A percentile compares a stretch with the other conserved stretches of the same genome.
Evolutionary conservation across 2,888 invertebrate species (phyloP).

Genomic region (Drosophila dives): DNA sequence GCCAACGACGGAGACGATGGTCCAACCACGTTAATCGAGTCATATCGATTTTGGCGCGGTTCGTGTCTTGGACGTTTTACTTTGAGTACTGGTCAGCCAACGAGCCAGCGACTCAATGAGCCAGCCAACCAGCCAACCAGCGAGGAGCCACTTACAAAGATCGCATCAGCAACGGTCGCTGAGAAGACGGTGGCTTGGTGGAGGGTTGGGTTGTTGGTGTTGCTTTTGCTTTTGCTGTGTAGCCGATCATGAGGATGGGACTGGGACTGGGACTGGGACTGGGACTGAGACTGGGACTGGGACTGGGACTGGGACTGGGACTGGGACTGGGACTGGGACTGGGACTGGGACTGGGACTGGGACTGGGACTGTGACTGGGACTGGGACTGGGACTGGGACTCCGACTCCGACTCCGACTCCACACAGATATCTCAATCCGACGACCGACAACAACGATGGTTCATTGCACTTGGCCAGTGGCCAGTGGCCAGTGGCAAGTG

Average conservation of each 20-base stretch:
- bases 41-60: constrained; percentile 79
- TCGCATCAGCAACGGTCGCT: constrained; percentile 63
- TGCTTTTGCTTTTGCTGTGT: constrained; percentile 19
- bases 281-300: not conserved
- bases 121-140: constrained; percentile 33
- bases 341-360: too few species aligned
- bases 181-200: constrained; percentile 19
- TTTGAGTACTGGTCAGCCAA: constrained; percentile 40
- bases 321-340: not conserved
- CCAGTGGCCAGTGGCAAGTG: constrained; percentile 1
- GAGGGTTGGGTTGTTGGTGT: not conserved
- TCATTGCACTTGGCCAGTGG: constrained; percentile 56
- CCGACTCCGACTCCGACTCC: constrained; percentile 19
- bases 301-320: not conserved
- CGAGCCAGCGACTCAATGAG: constrained; percentile 2
- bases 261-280: not conserved
- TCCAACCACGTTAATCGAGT: constrained; percentile 76
- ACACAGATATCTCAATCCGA: constrained; percentile 73
- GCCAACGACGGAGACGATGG: constrained; percentile 28
- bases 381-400: too few species aligned
- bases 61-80: constrained; percentile 78
- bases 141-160: constrained; percentile 64
- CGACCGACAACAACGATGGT: constrained; percentile 38
- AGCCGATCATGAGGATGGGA: too few species aligned
- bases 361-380: too few species aligned